Evolutionary conservation across 2,113 vertebrate genomes (phyloP), one percentile per base, ranked within the genome.

Genomic region (Junco hyemalis): DNA sequence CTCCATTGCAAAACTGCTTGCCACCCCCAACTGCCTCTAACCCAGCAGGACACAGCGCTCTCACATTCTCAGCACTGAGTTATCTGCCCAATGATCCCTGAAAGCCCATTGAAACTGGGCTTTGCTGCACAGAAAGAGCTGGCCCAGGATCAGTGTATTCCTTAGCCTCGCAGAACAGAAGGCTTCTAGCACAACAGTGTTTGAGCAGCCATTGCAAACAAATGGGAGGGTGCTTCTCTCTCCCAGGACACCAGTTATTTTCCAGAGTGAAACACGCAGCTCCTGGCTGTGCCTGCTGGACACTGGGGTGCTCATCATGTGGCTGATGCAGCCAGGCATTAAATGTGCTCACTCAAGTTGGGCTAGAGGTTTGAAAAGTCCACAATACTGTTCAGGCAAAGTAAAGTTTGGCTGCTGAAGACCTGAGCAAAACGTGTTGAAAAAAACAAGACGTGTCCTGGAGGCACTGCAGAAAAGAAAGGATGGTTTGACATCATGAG

Each of bases 61-160:
- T 57, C 38, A 22, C 59, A 57, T 90, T 86, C 90, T 42, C 79
- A 73, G 26, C 42, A 26, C 66, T 36, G 48, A 78, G 81, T 86
- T 88, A 81, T 17, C 81, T 88, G 82, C 78, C 68, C 85, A 73
- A 18, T 47, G 68, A 35, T 84, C 76, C 68, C 47, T 95, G 80
- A 86, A 90, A 93, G 56, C 73, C 51, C 76, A 73, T 2, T 63
- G 60, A 88, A 92, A 83, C 16, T 7, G 23, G 63, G 35, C 53
- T 87, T 95, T 85, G 65, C 50, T 87, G 48, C 61, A 94, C 23
- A 57, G 73, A 80, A 93, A 93, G 31, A 60, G 57, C 44, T 95
- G 81, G 60, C 64, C 66, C 44, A 23, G 44, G 54, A 86, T 83
- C 57, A 93, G 54, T 51, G 47, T 35, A 26, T 40, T 88, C 81